These are phyloP conservation scores for Pseudomyrmex cubaensis DNA, from an alignment of 1,140 invertebrate genomes.

Conservation along the genomic window DNA sequence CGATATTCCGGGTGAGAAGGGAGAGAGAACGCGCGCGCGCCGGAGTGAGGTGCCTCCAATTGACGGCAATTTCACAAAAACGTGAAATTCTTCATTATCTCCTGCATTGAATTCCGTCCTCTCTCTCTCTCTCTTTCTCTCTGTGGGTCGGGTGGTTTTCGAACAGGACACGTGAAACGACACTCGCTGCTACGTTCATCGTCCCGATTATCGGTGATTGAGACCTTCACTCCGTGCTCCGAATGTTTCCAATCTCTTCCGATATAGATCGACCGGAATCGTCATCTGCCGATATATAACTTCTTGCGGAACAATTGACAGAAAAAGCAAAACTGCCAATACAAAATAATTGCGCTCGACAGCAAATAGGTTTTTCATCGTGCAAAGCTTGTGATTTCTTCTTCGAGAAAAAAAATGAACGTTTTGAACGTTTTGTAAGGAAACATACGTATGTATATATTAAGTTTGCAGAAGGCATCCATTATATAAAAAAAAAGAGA, in stretches of 20 bases:
- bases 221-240: constrained; percentile 43
- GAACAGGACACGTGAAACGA: constrained; percentile 37
- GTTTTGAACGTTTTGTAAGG: too few relatives aligned
- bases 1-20: constrained; percentile 28
- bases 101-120: constrained; percentile 22
- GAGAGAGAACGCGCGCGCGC: background rate
- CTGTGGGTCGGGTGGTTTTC: background rate
- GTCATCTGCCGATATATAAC: constrained; percentile 15
- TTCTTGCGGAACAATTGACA: too few relatives aligned
- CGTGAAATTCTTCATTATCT: constrained; percentile 63
- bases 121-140: background rate
- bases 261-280: constrained; percentile 16
- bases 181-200: constrained; percentile 18
- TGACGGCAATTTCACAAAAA: constrained; percentile 65
- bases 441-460: background rate
- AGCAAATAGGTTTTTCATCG: background rate
- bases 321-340: background rate
- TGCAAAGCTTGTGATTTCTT: too few relatives aligned
- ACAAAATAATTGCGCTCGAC: background rate
- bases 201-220: constrained; percentile 38
- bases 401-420: too few relatives aligned
- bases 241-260: constrained; percentile 42
- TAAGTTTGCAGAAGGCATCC: background rate
- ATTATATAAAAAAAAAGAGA: constrained; percentile 3
- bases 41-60: constrained; percentile 48